Evolutionary conservation across 2,113 vertebrate species (phyloP), one percentile per base, ranked within the genome.

Genomic region (Rynchops niger): DNA sequence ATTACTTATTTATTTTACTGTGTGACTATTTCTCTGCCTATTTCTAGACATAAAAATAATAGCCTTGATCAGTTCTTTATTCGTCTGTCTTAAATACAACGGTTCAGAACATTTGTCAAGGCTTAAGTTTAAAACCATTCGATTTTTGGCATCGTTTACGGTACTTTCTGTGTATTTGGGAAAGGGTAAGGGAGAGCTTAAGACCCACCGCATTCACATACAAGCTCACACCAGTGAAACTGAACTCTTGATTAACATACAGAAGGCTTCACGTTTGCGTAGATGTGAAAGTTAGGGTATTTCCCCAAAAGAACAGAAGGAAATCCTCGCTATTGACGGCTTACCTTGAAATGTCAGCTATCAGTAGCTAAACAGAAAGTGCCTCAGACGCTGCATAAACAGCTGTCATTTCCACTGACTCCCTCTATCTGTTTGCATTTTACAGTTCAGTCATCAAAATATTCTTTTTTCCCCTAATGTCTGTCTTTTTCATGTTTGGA

Each of bases 401-500:
- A 92, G 22, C 22, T 67, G 36, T 29, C 45, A 20, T 8, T 22
- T 53, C 52, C 58, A 11, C 12, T 63, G 12, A 50, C 10, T 56
- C 34, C 27, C 29, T 71, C 26, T 43, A 42, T 53, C 30, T 65
- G 2, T 67, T 74, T 71, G 26, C 17, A 26, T 81, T 86, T 78
- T 77, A 38, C 11, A 61, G 42, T 40, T 90, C n/a, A 76, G 20
- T 42, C 15, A 61, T 47, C 4, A 74, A 74, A 58, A 27, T 14
- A 47, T 4, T 14, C 52, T 26, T 62, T 20, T 8, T 21, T 38
- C 12, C 0, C 25, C 7, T 5, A 7, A 2, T 8, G 6, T 14
- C 32, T 49, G 6, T 67, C 1, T 78, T 61, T 72, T 67, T 52
- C 20, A 36, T 14, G 16, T 22, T 72, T 63, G 26, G 32, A 38